phyloP scores from a whole-genome alignment of 2,797 vertebrate species.

The Liasis olivaceus region DNA sequence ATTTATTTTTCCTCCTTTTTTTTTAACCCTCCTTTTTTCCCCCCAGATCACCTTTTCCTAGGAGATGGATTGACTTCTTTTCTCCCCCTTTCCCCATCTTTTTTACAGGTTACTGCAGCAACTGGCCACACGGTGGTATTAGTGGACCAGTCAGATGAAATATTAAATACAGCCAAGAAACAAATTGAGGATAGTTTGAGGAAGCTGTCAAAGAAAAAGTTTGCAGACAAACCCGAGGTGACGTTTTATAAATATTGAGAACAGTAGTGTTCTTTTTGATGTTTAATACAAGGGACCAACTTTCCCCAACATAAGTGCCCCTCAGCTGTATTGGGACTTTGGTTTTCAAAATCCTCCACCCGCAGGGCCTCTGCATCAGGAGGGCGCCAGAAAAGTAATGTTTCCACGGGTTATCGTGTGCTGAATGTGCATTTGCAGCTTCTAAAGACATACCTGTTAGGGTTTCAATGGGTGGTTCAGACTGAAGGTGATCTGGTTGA shows the following conservation, averaged over 20 bases:
- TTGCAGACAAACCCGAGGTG: conserved; percentile 93
- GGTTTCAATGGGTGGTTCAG: neutral
- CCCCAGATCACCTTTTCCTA: neutral
- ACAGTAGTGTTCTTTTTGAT: neutral
- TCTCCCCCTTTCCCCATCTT: conserved; percentile 12
- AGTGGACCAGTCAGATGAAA: conserved; percentile 90
- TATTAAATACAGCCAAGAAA: conserved; percentile 87
- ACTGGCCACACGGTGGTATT: conserved; percentile 91
- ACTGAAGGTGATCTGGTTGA: neutral
- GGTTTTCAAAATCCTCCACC: no score
- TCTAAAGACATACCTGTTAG: neutral
- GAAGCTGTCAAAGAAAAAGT: conserved; percentile 93
- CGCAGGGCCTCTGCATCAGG: neutral
- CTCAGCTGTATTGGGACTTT: neutral
- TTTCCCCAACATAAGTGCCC: neutral
- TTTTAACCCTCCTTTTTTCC: neutral
- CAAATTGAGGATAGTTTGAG: conserved; percentile 89
- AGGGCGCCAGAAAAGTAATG: neutral
- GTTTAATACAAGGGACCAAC: neutral
- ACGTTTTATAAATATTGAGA: conserved; percentile 27
- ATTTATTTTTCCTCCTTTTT: neutral
- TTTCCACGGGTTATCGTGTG: neutral
- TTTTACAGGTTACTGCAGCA: conserved; percentile 82
- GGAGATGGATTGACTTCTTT: rapidly evolving
- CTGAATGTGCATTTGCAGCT: neutral